These are phyloP conservation scores for Pammene aurita DNA, from an alignment of 2,888 invertebrate genomes.

Conservation along the genomic window DNA sequence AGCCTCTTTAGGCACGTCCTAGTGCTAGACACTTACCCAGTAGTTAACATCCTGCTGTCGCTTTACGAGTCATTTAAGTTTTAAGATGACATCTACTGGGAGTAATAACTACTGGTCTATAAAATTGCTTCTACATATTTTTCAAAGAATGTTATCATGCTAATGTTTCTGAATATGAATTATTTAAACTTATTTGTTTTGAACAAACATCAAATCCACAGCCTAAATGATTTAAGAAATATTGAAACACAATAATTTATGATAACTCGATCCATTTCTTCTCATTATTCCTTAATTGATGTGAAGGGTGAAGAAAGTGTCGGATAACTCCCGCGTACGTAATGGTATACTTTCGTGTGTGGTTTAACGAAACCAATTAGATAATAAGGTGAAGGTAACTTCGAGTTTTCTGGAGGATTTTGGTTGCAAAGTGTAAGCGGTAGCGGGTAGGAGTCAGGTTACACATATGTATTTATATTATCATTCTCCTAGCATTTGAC, in stretches of 20 bases:
- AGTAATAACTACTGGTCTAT: too few relatives aligned
- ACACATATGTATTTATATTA: too few relatives aligned
- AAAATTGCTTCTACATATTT: too few relatives aligned
- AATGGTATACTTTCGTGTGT: constrained; percentile 33
- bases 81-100: too few relatives aligned
- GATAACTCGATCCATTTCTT: constrained; percentile 20
- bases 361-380: constrained; percentile 38
- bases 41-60: too few relatives aligned
- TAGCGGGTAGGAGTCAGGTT: constrained; percentile 1
- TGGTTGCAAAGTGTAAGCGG: background rate
- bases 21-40: too few relatives aligned
- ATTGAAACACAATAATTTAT: background rate
- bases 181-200: too few relatives aligned
- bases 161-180: too few relatives aligned
- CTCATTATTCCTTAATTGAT: constrained; percentile 37
- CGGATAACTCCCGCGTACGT: constrained; percentile 13
- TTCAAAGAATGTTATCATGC: too few relatives aligned
- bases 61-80: too few relatives aligned
- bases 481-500: too few relatives aligned
- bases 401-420: constrained; percentile 25
- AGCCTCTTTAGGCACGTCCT: too few relatives aligned
- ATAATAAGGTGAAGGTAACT: constrained; percentile 22
- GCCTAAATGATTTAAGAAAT: constrained; percentile 4
- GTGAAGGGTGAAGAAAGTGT: constrained; percentile 38
- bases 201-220: background rate